Evolutionary conservation across 2,797 vertebrate species (phyloP).

Genomic region (Centroberyx gerrardi): DNA sequence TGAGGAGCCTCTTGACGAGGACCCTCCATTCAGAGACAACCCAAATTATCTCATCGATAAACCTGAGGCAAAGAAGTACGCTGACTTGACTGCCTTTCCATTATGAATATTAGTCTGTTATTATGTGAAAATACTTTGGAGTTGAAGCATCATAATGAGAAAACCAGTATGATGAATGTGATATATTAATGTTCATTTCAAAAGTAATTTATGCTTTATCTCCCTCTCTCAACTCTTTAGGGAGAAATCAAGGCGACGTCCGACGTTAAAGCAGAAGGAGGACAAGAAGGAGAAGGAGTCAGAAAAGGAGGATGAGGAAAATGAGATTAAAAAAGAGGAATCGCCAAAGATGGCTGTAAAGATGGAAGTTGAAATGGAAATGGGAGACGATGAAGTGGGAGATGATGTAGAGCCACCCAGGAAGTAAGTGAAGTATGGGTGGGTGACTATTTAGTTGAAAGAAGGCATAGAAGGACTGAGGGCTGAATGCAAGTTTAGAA

Average conservation of each 20-base stretch:
- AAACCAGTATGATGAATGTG: neutral
- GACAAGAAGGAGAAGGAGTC: conserved; percentile 87
- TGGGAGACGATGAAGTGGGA: conserved; percentile 67
- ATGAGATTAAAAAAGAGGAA: conserved; percentile 86
- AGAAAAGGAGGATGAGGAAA: conserved; percentile 80
- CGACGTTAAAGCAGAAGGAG: conserved; percentile 82
- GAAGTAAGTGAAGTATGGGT: conserved; percentile 83
- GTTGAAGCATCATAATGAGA: neutral
- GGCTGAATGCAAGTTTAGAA: neutral
- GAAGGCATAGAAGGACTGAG: neutral
- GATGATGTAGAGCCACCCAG: conserved; percentile 86
- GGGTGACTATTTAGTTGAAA: too few species aligned
- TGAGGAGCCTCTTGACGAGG: conserved; percentile 86
- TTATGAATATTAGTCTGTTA: neutral
- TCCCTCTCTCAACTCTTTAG: conserved; percentile 60
- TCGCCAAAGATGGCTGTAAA: conserved; percentile 69
- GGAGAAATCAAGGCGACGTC: conserved; percentile 86
- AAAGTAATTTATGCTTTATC: neutral
- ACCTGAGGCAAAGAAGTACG: conserved; percentile 87
- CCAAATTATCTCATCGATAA: conserved; percentile 88
- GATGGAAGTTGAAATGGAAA: conserved; percentile 82
- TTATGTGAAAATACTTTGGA: neutral
- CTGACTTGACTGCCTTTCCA: neutral
- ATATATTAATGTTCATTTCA: neutral
- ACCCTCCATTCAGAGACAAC: conserved; percentile 88